Percentiles rank a stretch among this genome's conserved stretches.
Evolutionary conservation across 2,797 vertebrate species (phyloP).

Genomic region (Myiotriccus ornatus): DNA sequence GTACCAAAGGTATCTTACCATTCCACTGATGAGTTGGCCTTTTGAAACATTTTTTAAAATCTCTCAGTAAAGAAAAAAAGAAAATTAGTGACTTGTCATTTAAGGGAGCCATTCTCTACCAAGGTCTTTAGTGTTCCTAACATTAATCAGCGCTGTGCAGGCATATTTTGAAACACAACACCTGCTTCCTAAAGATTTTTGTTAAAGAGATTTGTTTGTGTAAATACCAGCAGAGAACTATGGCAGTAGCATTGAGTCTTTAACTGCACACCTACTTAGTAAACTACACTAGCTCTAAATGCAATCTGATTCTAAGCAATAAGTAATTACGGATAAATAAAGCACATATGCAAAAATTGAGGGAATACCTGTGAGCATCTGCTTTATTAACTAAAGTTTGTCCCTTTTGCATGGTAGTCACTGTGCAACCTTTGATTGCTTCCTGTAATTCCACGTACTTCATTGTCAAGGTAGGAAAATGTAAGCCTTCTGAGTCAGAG

Average conservation of each 20-base stretch:
- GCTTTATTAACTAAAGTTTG: slow-evolving; percentile 75
- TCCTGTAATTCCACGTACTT: slow-evolving; percentile 76
- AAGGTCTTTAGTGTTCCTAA: not conserved
- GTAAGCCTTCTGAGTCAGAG: slow-evolving; percentile 71
- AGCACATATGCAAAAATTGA: not conserved
- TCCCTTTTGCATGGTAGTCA: slow-evolving; percentile 77
- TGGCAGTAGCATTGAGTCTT: not conserved
- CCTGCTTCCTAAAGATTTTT: not conserved
- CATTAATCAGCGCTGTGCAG: not conserved
- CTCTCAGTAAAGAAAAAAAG: not conserved
- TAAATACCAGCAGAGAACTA: not conserved
- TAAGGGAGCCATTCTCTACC: not conserved
- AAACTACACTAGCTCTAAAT: not conserved
- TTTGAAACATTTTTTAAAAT: not conserved
- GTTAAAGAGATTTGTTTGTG: not conserved
- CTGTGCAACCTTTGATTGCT: slow-evolving; percentile 70
- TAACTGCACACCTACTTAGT: not conserved
- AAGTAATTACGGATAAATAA: not conserved
- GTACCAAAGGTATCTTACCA: not conserved
- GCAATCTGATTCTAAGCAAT: not conserved
- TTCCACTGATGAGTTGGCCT: not conserved
- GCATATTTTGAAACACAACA: not conserved
- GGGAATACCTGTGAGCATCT: slow-evolving; percentile 74
- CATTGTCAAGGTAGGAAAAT: slow-evolving; percentile 63
- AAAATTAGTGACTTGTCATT: not conserved